A percentile compares a stretch with the other conserved stretches of the same genome.
These are phyloP conservation scores for Hyles lineata DNA, from an alignment of 2,888 invertebrate species.

Conservation along the genomic window DNA sequence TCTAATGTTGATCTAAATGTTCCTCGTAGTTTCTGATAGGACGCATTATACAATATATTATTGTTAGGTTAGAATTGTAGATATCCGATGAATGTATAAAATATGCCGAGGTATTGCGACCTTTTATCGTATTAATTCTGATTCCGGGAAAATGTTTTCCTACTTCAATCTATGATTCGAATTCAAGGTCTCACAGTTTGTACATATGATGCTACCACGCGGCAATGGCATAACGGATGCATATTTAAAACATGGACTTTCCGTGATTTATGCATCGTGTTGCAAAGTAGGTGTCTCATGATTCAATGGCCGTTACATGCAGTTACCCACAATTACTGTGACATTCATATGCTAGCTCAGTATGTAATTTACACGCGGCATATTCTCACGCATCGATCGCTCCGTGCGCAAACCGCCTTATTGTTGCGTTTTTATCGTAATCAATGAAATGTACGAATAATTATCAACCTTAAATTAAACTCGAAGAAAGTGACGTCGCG, in stretches of 20 bases:
- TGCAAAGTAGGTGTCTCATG: conserved; percentile 9
- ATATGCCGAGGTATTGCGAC: no score
- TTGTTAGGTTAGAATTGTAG: no score
- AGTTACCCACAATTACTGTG: conserved; percentile 21
- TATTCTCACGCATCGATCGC: conserved; percentile 14
- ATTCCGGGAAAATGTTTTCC: no score
- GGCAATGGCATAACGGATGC: no score
- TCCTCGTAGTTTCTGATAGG: no score
- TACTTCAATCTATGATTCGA: no score
- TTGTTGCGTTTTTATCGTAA: conserved; percentile 10
- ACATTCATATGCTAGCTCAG: background rate
- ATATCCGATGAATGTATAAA: no score
- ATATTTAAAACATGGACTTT: background rate
- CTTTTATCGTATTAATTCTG: no score
- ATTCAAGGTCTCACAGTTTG: no score
- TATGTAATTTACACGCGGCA: background rate
- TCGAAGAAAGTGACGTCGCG: background rate
- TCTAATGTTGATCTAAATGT: no score
- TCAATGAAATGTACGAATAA: background rate
- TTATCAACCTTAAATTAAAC: conserved; percentile 4
- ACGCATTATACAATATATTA: no score
- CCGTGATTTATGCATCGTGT: conserved; percentile 5
- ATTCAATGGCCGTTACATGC: background rate
- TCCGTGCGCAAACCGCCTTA: background rate
- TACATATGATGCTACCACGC: no score